phyloP scores from a whole-genome alignment of 1,140 invertebrate species.

The Ips nitidus region DNA sequence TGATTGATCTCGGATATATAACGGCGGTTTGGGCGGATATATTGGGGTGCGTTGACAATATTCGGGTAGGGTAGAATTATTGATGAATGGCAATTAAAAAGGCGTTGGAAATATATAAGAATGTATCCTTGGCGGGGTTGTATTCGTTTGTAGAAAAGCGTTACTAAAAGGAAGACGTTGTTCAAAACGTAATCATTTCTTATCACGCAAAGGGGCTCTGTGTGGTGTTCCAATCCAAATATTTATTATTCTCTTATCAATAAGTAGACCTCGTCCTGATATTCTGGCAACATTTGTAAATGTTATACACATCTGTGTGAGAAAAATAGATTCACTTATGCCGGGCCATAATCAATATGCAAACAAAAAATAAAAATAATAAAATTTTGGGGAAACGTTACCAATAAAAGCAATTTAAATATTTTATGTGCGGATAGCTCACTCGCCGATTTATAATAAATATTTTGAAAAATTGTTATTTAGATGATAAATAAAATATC shows the following conservation, averaged over 20 bases:
- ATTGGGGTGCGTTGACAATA: neutral
- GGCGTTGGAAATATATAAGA: too few species aligned
- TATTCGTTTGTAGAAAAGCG: too few species aligned
- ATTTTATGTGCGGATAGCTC: too few species aligned
- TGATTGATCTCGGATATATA: constrained; percentile 30
- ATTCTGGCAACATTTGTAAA: neutral
- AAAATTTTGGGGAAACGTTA: too few species aligned
- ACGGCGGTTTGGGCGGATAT: constrained; percentile 3
- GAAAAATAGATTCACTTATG: too few species aligned
- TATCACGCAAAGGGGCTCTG: constrained; percentile 12
- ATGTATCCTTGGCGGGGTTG: too few species aligned
- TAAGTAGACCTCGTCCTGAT: neutral
- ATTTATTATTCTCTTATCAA: constrained; percentile 21
- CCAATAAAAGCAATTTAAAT: too few species aligned
- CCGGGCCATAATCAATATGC: too few species aligned
- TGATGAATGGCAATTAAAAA: neutral
- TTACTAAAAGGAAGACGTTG: neutral
- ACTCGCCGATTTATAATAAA: neutral
- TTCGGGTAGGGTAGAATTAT: neutral
- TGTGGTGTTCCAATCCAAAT: neutral
- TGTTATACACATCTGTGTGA: neutral
- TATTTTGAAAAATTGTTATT: constrained; percentile 17
- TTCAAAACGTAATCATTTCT: constrained; percentile 8
- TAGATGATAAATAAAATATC: constrained; percentile 17
- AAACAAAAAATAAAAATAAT: too few species aligned